Evolutionary conservation across 2,797 vertebrate genomes (phyloP).

Genomic region (Channa striata): DNA sequence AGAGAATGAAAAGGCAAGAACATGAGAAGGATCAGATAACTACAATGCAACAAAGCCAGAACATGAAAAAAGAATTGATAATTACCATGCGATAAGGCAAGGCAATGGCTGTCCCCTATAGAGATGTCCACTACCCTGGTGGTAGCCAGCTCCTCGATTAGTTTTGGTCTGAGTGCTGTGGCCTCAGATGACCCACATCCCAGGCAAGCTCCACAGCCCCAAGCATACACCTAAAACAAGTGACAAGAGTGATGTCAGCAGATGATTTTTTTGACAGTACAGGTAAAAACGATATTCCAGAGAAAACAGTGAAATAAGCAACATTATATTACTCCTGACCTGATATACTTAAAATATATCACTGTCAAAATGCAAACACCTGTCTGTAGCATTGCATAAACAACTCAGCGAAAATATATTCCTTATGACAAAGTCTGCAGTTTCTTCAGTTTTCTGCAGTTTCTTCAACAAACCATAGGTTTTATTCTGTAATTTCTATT

Average conservation of each 20-base stretch:
- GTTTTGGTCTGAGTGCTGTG: constrained; percentile 84
- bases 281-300: too few relatives aligned
- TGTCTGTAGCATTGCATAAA: background rate
- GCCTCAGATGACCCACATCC: constrained; percentile 88
- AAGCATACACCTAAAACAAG: constrained; percentile 83
- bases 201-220: constrained; percentile 89
- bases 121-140: constrained; percentile 88
- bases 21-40: background rate
- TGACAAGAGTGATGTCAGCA: background rate
- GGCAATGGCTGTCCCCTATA: constrained; percentile 88
- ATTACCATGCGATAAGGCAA: constrained; percentile 87
- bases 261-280: background rate
- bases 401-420: background rate
- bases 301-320: background rate
- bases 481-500: background rate
- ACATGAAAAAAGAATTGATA: background rate
- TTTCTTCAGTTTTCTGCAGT: too few relatives aligned
- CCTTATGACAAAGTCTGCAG: background rate
- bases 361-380: constrained; percentile 4
- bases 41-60: background rate
- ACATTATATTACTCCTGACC: background rate
- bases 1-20: too few relatives aligned
- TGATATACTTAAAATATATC: constrained; percentile 7
- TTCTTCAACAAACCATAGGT: background rate
- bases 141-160: constrained; percentile 86